A percentile compares a stretch with the other conserved stretches of the same genome.
phyloP scores from a whole-genome alignment of 1,140 invertebrate species.

The Araneus ventricosus region DNA sequence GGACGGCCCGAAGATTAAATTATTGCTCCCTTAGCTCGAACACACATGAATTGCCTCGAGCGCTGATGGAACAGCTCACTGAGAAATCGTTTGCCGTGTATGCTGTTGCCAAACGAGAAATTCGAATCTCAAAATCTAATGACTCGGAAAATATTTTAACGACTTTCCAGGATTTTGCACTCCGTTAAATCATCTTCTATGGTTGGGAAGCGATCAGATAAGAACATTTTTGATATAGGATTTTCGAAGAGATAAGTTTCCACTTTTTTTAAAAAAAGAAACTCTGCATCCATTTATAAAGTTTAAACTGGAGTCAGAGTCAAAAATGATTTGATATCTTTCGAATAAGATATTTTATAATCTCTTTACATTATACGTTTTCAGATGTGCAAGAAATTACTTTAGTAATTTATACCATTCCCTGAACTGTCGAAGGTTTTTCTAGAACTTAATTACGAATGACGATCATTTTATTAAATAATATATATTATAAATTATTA shows the following conservation, averaged over 20 bases:
- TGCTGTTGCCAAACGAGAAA: slow-evolving; percentile 14
- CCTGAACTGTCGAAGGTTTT: too few relatives aligned
- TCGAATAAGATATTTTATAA: too few relatives aligned
- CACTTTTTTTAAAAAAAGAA: not conserved
- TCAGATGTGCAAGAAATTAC: too few relatives aligned
- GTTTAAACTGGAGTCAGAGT: too few relatives aligned
- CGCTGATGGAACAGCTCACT: not conserved
- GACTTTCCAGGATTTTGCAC: slow-evolving; percentile 20
- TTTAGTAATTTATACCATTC: too few relatives aligned
- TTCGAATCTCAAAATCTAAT: slow-evolving; percentile 54
- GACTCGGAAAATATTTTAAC: slow-evolving; percentile 54
- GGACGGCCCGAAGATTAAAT: not conserved
- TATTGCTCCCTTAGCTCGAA: not conserved
- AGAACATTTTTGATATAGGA: not conserved
- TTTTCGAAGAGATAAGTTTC: not conserved
- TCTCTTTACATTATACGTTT: too few relatives aligned
- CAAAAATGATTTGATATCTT: too few relatives aligned
- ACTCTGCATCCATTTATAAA: too few relatives aligned
- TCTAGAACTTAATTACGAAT: too few relatives aligned
- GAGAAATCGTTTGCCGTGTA: not conserved
- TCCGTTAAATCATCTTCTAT: not conserved
- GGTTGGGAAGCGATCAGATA: not conserved
- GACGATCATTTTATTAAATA: too few relatives aligned
- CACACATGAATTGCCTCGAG: not conserved
- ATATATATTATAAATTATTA: too few relatives aligned